Base-by-base conservation (phyloP, 2,113 vertebrate species). In the Opisthocomus hoazin region DNA sequence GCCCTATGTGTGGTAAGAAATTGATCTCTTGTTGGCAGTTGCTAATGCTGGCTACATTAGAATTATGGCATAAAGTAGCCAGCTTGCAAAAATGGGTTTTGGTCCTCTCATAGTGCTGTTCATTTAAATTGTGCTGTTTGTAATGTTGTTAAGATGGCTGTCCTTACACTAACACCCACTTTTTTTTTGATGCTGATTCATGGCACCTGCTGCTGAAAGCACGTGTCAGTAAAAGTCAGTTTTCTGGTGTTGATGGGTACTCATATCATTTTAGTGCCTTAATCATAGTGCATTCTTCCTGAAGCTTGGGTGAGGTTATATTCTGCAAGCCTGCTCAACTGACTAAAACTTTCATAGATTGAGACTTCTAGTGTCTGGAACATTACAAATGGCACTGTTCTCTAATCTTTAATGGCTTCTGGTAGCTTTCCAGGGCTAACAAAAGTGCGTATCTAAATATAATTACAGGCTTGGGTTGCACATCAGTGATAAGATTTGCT, bases 171-270 rank as follows among this genome's bases (percentile, higher is more conserved):
- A 11, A 22, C 17, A n/a, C 53, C 12, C 6, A 6, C 23, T 68
- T 94, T 48, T 93, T 95, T 95, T 90, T 81, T 68, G 41, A 45
- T 21, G 23, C 23, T 89, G 91, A 87, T 87, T 90, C 41, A 65
- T 43, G 36, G 41, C 90, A 94, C 88, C 88, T 96, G 92, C 92
- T 95, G 65, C 76, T 78, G 61, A 79, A 89, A 92, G 53, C 73
- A 71, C 0, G 1, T 88, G 71, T 81, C 64, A 64, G 75, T 66
- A 81, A 39, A 37, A 79, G 34, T 83, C 50, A 34, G 48, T 65
- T 87, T 87, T 75, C 53, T 87, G 32, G 23, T 58, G 56, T 57
- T 74, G 66, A 37, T 89, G 29, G 11, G 9, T 45, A 22, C 53
- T 74, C 11, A 2, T n/a, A 94, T 68, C 4, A 1, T 14, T 65